Base-by-base conservation (phyloP, 2,113 vertebrate species). In the crab-eating macaque (Macaca fascicularis) region DNA sequence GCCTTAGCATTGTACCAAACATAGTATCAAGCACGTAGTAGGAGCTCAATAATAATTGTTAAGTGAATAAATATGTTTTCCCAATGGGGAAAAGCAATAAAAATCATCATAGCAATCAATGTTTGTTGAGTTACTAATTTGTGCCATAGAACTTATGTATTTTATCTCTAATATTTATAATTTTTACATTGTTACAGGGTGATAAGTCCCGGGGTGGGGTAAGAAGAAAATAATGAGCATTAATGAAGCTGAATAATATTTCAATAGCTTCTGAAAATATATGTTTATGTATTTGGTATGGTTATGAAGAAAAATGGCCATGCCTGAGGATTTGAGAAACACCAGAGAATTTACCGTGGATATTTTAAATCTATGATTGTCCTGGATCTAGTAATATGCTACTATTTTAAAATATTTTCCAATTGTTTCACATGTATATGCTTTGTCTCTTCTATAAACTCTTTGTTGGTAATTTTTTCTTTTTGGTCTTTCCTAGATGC, bases 131-230 rank as follows among this genome's bases (percentile, higher is more conserved):
- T 22, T 90, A 61, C 45, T 80, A 25, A 8, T 75, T 22, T 32
- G 4, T 74, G 19, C 30, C 45, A 2, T n/a, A 19, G 43, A 40
- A 76, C 30, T 59, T 70, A 61, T 32, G 5, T 23, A 14, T 4
- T 93, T 95, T 72, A 11, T n/a, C n/a, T 82, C 48, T 64, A 40
- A 25, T 83, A 32, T 94, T 83, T 89, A 14, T 25, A 87, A 17
- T 81, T 81, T 57, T 87, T 64, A 57, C 2, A 0, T 57, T 45
- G 23, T 30, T 50, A 25, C 6, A 43, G 6, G n/a, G 6, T 70
- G 7, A 1, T 35, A 30, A n/a, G 8, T 45, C 38, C 40, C 12
- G 5, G 8, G 5, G 4, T 50, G 6, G 4, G 12, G 0, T 52
- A 1, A 5, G 38, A 1, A 48, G 6, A 5, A 35, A 22, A 25